Conservation (phyloP, 2,113 vertebrate genomes). For the Austrofundulus limnaeus region DNA sequence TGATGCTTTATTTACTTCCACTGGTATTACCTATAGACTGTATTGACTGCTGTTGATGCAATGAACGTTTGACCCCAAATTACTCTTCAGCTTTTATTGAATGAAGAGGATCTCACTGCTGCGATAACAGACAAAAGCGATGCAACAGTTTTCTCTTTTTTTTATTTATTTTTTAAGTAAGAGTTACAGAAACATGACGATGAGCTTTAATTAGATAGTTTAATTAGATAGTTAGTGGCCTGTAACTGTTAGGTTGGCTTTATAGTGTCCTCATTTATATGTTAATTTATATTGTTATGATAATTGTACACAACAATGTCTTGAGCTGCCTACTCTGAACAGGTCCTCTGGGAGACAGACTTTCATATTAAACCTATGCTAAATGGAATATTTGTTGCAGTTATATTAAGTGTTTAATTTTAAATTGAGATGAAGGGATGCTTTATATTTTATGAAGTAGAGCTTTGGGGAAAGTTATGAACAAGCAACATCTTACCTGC, state of each 20-base stretch:
- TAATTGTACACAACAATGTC: slow-evolving; percentile 40
- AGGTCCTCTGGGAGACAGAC: slow-evolving; percentile 16
- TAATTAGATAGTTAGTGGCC: slow-evolving; percentile 63
- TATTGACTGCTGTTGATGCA: slow-evolving; percentile 17
- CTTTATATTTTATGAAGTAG: not conserved
- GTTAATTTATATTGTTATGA: slow-evolving; percentile 57
- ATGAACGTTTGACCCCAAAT: slow-evolving; percentile 22
- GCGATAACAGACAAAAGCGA: slow-evolving; percentile 15
- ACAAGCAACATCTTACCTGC: no score
- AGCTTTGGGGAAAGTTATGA: no score
- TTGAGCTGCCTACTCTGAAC: slow-evolving; percentile 29
- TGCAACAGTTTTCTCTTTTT: not conserved
- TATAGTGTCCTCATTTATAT: slow-evolving; percentile 59
- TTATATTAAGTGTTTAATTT: slow-evolving; percentile 2
- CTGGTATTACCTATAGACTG: slow-evolving; percentile 20
- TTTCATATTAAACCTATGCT: slow-evolving; percentile 9
- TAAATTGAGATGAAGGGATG: not conserved
- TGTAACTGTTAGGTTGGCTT: slow-evolving; percentile 52
- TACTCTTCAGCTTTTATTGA: slow-evolving; percentile 20
- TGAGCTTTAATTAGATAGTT: slow-evolving; percentile 47
- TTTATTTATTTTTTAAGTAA: not conserved
- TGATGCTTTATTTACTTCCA: not conserved
- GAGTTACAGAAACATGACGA: slow-evolving; percentile 19
- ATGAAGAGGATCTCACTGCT: not conserved
- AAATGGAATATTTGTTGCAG: slow-evolving; percentile 7